Conservation (phyloP, 2,113 vertebrate genomes). For the Otus sunia region DNA sequence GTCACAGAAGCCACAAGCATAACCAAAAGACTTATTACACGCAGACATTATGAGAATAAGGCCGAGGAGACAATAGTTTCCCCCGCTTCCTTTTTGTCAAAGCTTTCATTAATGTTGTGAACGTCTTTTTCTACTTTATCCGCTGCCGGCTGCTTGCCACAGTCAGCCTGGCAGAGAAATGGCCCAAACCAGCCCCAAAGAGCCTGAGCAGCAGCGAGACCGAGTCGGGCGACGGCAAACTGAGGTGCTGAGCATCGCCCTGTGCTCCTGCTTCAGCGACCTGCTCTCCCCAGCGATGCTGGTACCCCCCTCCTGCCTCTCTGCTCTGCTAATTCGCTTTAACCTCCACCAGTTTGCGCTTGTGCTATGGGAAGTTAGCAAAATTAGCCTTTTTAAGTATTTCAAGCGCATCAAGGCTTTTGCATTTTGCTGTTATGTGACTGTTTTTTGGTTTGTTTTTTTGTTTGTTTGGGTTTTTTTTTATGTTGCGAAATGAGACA, state of each 20-base stretch:
- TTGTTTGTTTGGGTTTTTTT: background rate
- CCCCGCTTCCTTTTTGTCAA: constrained; percentile 18
- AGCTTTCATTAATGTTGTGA: constrained; percentile 50
- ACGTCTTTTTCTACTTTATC: background rate
- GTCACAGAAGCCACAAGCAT: constrained; percentile 62
- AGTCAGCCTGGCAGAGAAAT: background rate
- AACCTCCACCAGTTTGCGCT: accelerated
- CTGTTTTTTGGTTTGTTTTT: background rate
- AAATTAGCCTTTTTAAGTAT: background rate
- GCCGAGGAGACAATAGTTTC: constrained; percentile 43
- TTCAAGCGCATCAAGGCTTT: background rate
- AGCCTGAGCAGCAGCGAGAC: background rate
- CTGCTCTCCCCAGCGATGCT: background rate
- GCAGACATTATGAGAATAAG: background rate
- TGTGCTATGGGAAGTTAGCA: background rate
- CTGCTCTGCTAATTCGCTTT: accelerated
- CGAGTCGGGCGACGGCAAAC: accelerated
- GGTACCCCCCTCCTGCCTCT: background rate
- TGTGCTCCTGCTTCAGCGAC: accelerated
- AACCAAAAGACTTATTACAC: constrained; percentile 60
- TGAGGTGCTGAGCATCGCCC: background rate
- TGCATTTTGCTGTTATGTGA: background rate
- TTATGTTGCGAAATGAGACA: accelerated
- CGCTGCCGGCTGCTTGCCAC: background rate
- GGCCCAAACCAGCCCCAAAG: background rate